Base-by-base conservation (phyloP, 2,113 vertebrate species). In the Psilopsiagon aurifrons region DNA sequence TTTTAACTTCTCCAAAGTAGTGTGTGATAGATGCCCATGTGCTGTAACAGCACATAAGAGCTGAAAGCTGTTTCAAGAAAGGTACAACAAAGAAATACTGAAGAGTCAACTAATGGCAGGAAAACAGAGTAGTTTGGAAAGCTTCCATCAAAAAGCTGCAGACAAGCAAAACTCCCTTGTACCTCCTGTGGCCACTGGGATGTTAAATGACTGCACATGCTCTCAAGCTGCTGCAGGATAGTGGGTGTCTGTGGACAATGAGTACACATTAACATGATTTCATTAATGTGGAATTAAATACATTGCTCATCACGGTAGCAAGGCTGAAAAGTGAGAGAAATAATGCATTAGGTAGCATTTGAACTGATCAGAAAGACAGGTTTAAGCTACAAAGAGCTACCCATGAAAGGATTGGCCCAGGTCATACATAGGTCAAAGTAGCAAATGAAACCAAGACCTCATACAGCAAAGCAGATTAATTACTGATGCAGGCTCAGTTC, bases 11-110 rank as follows among this genome's bases (percentile, higher is more conserved):
- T 54, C 24, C 18, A 7, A 37, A 43, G 17, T 39, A 57, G 43
- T 1, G 18, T 6, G 1, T 19, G 31, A n/a, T 4, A n/a, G 17
- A 13, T 11, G 6, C 22, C 44, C 46, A 25, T 0, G 0, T 41
- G 47, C 49, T 79, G 35, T 46, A 68, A 51, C 28, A 39, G 47
- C 31, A 79, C 14, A 2, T 0, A 8, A 0, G 2, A 76, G 27
- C 31, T 23, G 9, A 59, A 86, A 89, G 39, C 14, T 4, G 15
- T 60, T 74, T 80, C 54, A 29, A 35, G 59, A 41, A 55, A 77
- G 35, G 35, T 46, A 71, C 67, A 73, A 46, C 15, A 66, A 55
- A 89, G 54, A 69, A 87, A 66, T 24, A 29, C 39, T 70, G 41
- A 41, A 51, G 25, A 67, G 20, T 10, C 49, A 78, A 35, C 41